Evolutionary conservation across 1,140 invertebrate genomes (phyloP), one percentile per base, ranked within the genome.

Genomic region (Hesperophylax magnus): DNA sequence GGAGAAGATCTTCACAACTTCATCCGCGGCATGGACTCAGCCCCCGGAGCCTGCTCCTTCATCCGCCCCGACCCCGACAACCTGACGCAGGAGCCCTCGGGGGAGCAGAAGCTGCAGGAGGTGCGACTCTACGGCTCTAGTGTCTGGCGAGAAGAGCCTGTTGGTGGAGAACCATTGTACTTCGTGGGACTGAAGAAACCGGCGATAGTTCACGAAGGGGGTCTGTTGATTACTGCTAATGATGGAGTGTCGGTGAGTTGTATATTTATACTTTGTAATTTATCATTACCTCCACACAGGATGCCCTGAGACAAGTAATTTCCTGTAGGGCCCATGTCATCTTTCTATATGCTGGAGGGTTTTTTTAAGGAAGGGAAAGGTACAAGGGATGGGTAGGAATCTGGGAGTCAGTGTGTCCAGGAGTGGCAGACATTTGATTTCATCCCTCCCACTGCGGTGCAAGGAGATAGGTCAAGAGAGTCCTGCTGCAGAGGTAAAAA

Each of bases 1-100:
- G 92, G 94, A 17, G 56, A 91, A 74, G 87, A 92, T 80, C 89
- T 98, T 8, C 98, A 99, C 87, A 96, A 99, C 89, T 99, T 98
- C 85, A 97, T 99, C 79, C 90, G 98, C 54, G 98, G 96, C 2
- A 90, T 98, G 85, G 98, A 99, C 86, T 98, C 97, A 63, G 95
- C 95, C 0, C 98, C 98, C 0, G 98, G 98, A 2, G 97, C 98
- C 0, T 95, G 95, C 90, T 94, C 95, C 0, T 86, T 90, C 0
- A 88, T 98, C 1, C 88, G 92, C 82, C 82, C 90, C 54, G 88
- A 90, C 53, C 87, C 85, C 15, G 88, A 84, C 80, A 88, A 85
- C 17, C 87, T 83, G 17, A 60, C 22, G 18, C 52, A 31, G 34
- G 63, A 61, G 54, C 87, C 84, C 8, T 58, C 22, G 39, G 69